Percentiles rank a stretch among this genome's conserved stretches.
Conservation (phyloP, 2,888 invertebrate genomes). For the Ormyrus nitidulus region DNA sequence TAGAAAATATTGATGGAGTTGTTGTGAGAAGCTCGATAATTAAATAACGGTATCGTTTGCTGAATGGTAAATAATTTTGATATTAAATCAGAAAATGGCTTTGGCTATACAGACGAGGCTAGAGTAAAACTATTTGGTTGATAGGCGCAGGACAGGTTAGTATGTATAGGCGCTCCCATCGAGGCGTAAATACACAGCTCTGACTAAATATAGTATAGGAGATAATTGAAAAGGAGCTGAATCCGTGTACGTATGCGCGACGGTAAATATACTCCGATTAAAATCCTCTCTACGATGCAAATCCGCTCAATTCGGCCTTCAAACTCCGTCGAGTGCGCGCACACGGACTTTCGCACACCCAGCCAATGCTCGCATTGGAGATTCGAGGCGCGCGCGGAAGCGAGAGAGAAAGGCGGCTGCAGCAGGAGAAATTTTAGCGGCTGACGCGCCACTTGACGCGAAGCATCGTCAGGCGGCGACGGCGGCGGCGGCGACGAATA, state of each 20-base stretch:
- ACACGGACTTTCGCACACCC: neutral
- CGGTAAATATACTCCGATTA: slow-evolving; percentile 51
- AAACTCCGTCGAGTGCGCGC: slow-evolving; percentile 31
- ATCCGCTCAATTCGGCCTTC: slow-evolving; percentile 45
- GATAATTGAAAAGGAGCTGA: slow-evolving; percentile 28
- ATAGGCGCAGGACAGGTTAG: no score
- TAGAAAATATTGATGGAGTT: no score
- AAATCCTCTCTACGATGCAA: slow-evolving; percentile 48
- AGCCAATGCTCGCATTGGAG: neutral
- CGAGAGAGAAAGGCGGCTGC: slow-evolving; percentile 8
- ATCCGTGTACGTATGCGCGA: neutral
- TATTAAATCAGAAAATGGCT: no score
- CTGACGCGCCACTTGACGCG: slow-evolving; percentile 12
- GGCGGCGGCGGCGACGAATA: neutral
- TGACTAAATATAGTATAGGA: neutral
- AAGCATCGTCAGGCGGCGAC: slow-evolving; percentile 7
- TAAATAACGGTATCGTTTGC: no score
- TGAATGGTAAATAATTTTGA: no score
- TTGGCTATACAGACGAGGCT: no score
- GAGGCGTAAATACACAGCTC: neutral
- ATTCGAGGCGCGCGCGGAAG: neutral
- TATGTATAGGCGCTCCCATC: neutral
- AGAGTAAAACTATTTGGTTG: no score
- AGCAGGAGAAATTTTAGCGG: slow-evolving; percentile 33
- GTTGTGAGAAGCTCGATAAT: no score